These are phyloP conservation scores for Cheilosia impressa DNA, from an alignment of 2,888 invertebrate genomes.

Conservation along the genomic window DNA sequence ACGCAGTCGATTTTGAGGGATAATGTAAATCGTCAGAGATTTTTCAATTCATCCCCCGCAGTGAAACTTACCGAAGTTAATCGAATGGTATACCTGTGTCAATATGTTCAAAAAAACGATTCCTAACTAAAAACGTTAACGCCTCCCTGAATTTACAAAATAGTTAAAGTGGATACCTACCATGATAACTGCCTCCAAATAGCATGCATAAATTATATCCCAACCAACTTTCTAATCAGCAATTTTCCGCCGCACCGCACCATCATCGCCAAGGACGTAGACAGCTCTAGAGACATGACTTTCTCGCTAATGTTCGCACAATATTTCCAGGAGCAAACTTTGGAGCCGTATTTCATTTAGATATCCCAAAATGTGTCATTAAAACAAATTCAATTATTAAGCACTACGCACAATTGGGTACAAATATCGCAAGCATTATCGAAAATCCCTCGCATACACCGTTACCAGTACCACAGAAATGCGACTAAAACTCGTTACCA, in stretches of 20 bases:
- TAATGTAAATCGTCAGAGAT: too few relatives aligned
- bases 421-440: neutral
- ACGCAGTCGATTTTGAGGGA: too few relatives aligned
- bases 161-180: too few relatives aligned
- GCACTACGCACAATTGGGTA: neutral
- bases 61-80: too few relatives aligned
- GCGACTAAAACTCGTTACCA: neutral
- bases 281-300: neutral
- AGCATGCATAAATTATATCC: neutral
- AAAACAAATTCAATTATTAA: conserved; percentile 12
- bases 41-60: too few relatives aligned
- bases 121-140: too few relatives aligned
- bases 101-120: too few relatives aligned
- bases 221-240: neutral
- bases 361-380: neutral
- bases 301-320: conserved; percentile 4
- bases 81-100: too few relatives aligned
- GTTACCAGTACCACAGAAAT: neutral
- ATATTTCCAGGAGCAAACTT: neutral
- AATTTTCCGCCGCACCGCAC: neutral
- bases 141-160: too few relatives aligned
- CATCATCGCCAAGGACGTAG: neutral
- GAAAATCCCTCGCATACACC: neutral
- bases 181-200: too few relatives aligned
- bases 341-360: neutral